Percentiles rank a stretch among this genome's conserved stretches.
phyloP scores from a whole-genome alignment of 2,113 vertebrate genomes.

The Coracopsis vasa region DNA sequence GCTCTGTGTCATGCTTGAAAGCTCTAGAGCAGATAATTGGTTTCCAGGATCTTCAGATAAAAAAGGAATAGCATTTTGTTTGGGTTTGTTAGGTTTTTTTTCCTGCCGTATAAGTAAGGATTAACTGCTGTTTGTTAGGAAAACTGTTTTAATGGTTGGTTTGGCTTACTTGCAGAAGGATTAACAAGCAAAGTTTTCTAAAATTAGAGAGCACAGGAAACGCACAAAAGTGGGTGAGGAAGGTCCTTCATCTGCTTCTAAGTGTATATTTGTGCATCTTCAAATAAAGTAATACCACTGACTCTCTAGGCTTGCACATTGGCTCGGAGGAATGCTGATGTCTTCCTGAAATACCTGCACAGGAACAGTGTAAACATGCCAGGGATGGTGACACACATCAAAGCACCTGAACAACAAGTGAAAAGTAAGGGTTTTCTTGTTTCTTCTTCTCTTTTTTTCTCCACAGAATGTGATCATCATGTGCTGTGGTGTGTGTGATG shows the following conservation, averaged over 20 bases:
- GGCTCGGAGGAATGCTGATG: conserved; percentile 94
- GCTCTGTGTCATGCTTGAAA: neutral
- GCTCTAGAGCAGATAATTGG: neutral
- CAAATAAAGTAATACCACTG: neutral
- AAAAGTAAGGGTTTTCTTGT: conserved; percentile 85
- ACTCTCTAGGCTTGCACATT: conserved; percentile 89
- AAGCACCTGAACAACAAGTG: conserved; percentile 97
- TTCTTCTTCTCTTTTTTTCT: neutral
- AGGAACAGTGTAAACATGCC: conserved; percentile 99
- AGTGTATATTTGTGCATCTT: neutral
- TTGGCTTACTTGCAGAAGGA: neutral
- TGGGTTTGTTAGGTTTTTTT: neutral
- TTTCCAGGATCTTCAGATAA: neutral
- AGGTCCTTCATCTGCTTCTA: neutral
- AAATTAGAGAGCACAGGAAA: neutral
- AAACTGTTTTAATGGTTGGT: neutral
- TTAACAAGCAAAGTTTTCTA: neutral
- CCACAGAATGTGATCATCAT: neutral
- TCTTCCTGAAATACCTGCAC: conserved; percentile 98
- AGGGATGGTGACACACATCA: conserved; percentile 96
- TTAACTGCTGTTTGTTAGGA: neutral
- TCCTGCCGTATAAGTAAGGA: neutral
- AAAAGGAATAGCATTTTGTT: neutral
- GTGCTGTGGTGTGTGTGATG: neutral
- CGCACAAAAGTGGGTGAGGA: neutral